Conservation (phyloP, 2,113 vertebrate species). For the Sclerurus mexicanus region DNA sequence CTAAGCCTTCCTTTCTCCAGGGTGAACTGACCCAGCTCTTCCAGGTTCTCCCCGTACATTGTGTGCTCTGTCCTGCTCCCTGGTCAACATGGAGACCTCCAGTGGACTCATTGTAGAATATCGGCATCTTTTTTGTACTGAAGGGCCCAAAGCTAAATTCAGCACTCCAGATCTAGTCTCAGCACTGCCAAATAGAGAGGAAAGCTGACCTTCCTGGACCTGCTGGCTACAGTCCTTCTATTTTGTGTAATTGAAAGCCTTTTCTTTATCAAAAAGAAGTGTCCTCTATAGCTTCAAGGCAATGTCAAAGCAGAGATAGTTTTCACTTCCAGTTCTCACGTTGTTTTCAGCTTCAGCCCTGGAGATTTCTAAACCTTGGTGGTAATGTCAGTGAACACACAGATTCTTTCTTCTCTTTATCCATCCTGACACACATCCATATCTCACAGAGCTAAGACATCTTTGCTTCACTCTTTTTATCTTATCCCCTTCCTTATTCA, state of each 20-base stretch:
- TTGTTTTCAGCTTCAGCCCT: background rate
- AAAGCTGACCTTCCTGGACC: background rate
- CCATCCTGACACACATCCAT: background rate
- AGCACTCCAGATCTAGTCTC: background rate
- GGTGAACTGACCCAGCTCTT: background rate
- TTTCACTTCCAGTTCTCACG: background rate
- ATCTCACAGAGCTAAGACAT: background rate
- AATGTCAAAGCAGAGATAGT: background rate
- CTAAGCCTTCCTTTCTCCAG: background rate
- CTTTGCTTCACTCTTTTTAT: background rate
- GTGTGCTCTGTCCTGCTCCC: background rate
- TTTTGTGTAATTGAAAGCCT: background rate
- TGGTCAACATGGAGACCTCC: background rate
- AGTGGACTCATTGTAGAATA: accelerated
- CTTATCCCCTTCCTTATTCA: background rate
- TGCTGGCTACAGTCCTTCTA: background rate
- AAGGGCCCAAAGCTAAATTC: background rate
- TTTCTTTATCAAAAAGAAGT: background rate
- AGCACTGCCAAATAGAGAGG: background rate
- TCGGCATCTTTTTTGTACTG: background rate
- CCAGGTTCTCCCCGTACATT: accelerated
- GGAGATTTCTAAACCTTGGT: background rate
- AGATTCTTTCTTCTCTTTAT: background rate
- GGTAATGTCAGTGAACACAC: background rate
- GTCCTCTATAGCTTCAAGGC: background rate